Conservation (phyloP, 2,113 vertebrate genomes). For the Burhinus bistriatus region DNA sequence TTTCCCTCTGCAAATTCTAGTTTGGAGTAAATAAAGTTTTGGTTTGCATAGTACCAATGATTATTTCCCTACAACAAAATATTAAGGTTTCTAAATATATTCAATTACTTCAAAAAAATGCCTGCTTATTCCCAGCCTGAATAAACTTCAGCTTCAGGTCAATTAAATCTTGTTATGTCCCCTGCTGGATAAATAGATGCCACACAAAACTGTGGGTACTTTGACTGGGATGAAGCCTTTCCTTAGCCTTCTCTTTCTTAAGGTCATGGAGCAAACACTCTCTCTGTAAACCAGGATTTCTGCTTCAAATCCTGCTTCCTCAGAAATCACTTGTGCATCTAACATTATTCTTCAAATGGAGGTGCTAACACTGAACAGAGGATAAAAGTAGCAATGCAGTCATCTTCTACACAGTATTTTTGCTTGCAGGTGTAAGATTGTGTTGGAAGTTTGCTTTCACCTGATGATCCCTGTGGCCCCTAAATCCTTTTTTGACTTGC, state of each 20-base stretch:
- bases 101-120: not conserved
- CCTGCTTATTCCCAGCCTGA: not conserved
- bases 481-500: not conserved
- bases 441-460: not conserved
- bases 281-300: not conserved
- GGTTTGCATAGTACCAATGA: not conserved
- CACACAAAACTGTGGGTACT: not conserved
- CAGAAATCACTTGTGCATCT: not conserved
- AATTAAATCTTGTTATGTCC: not conserved
- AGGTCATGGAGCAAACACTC: not conserved
- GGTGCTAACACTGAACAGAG: not conserved
- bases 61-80: not conserved
- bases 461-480: not conserved
- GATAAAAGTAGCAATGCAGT: not conserved
- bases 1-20: not conserved
- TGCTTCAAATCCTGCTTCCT: not conserved
- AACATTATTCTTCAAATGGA: not conserved
- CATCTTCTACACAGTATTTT: not conserved
- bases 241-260: not conserved
- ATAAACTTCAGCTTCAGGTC: not conserved
- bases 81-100: not conserved
- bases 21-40: not conserved
- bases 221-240: not conserved
- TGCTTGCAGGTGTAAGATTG: not conserved
- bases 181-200: not conserved